Base-by-base conservation (phyloP, 2,113 vertebrate species). In the Sorex fumeus region DNA sequence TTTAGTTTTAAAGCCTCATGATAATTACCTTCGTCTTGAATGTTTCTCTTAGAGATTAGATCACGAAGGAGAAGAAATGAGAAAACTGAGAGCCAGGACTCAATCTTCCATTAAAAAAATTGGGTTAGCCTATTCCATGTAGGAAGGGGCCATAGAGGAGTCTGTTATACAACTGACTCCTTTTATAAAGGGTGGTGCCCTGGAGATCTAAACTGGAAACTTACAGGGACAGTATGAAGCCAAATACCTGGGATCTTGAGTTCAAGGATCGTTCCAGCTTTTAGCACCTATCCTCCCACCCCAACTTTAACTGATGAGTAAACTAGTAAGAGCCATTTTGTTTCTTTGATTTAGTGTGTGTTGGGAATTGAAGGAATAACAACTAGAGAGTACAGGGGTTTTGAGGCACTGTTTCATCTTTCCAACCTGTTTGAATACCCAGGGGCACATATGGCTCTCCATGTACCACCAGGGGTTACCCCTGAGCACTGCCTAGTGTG, bases 11-110 rank as follows among this genome's bases (percentile, higher is more conserved):
- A 72, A 92, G 34, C 40, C 21, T n/a, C 15, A 43, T 47, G 60
- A 66, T 67, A 88, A 88, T 34, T 91, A 21, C 79, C 88, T 92
- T 91, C 32, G 79, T 93, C 91, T 27, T 81, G 69, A 32, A 57
- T 87, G 11, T 87, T 81, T 88, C 75, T 82, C 45, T 94, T 82
- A 64, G 87, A 85, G 75, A 88, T 53, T 93, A 43, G 23, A 36
- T 91, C 27, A 28, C 82, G 25, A 15, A 84, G 25, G 12, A 84
- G n/a, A 88, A 88, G 32, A 30, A 21, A 47, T 76, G 45, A 87
- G 84, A 87, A 92, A 89, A 88, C 67, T 79, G 60, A 93, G 16
- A 84, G 57, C 30, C 28, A 88, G 67, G 40, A 88, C 45, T 90
- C 15, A 64, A 23, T 60, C 57, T 93, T 91, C 36, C 43, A 53